Evolutionary conservation across 2,797 vertebrate genomes (phyloP).

Genomic region (Melanotaenia boesemani): DNA sequence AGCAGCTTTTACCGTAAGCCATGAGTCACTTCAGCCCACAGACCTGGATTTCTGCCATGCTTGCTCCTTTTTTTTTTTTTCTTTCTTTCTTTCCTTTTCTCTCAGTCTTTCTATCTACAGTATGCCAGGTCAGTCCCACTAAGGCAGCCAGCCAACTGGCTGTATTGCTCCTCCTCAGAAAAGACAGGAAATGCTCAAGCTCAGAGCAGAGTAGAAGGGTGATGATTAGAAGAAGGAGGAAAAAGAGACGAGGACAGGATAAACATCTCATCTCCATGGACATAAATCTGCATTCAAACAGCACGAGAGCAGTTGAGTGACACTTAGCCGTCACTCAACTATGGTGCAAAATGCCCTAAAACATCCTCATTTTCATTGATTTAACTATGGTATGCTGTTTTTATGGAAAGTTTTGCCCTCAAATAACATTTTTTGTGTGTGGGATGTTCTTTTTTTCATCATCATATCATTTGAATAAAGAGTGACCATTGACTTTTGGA

Average conservation of each 20-base stretch:
- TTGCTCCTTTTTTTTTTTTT: constrained; percentile 25
- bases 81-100: constrained; percentile 55
- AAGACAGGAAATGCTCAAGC: constrained; percentile 60
- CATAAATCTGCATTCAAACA: constrained; percentile 47
- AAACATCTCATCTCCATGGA: constrained; percentile 65
- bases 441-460: no score
- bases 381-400: no score
- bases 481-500: no score
- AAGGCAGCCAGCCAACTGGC: constrained; percentile 58
- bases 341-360: constrained; percentile 21
- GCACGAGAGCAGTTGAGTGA: constrained; percentile 20
- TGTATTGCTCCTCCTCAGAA: constrained; percentile 59
- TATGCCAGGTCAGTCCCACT: constrained; percentile 67
- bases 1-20: constrained; percentile 83
- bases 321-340: constrained; percentile 24
- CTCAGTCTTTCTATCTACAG: constrained; percentile 61
- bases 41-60: constrained; percentile 79
- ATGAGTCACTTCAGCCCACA: constrained; percentile 84
- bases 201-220: constrained; percentile 40
- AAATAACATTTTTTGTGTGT: no score
- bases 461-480: no score
- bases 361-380: constrained; percentile 5
- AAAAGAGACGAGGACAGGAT: constrained; percentile 31
- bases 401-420: no score
- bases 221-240: constrained; percentile 26